Conservation (phyloP, 2,113 vertebrate genomes). For the Odontesthes bonariensis region DNA sequence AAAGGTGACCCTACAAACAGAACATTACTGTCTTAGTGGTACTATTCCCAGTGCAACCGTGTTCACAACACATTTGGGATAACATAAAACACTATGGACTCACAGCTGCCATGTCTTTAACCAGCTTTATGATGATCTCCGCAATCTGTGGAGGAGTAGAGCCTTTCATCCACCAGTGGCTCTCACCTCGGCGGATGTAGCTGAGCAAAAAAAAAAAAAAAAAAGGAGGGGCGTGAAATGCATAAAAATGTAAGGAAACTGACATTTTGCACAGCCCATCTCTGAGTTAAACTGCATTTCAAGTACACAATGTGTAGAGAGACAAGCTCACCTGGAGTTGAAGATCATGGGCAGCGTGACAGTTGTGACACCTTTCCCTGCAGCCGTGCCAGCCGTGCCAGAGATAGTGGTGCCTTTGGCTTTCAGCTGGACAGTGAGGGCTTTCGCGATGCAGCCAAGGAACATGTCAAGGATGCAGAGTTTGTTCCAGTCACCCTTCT, state of each 20-base stretch:
- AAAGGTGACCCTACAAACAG: constrained; percentile 90
- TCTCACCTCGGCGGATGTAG: constrained; percentile 96
- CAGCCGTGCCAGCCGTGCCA: constrained; percentile 92
- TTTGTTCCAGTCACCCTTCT: constrained; percentile 98
- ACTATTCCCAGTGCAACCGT: background rate
- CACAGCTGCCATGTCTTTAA: constrained; percentile 99
- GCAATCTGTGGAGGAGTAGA: constrained; percentile 98
- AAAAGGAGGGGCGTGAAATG: background rate
- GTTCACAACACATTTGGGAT: background rate
- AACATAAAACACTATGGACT: constrained; percentile 63
- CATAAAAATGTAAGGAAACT: background rate
- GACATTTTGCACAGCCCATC: background rate
- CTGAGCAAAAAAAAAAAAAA: constrained; percentile 71
- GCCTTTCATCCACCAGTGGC: constrained; percentile 99
- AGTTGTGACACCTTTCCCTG: constrained; percentile 97
- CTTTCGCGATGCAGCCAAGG: constrained; percentile 97
- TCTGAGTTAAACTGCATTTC: background rate
- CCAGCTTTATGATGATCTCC: constrained; percentile 98
- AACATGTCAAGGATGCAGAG: constrained; percentile 98
- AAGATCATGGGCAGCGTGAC: constrained; percentile 99
- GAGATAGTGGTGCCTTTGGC: constrained; percentile 97
- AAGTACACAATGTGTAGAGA: background rate
- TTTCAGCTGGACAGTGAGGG: constrained; percentile 98
- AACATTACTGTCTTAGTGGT: background rate
- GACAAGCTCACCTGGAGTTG: constrained; percentile 91